A percentile compares a stretch with the other conserved stretches of the same genome.
Conservation (phyloP, 2,888 invertebrate genomes). For the Agrochola macilenta region DNA sequence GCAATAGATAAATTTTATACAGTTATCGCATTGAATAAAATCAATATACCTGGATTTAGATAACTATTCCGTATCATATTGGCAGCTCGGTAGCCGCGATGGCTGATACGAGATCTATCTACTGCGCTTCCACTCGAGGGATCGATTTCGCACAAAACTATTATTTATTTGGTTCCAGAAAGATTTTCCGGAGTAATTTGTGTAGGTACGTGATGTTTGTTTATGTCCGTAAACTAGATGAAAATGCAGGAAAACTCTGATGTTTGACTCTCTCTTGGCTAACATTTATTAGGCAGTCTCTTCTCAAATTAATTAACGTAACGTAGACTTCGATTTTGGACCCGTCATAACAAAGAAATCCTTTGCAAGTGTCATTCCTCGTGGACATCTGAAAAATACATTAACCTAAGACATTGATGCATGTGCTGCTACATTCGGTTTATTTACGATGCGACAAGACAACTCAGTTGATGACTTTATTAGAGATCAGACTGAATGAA, state of each 20-base stretch:
- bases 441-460: slow-evolving; percentile 34
- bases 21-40: slow-evolving; percentile 15
- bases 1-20: not conserved
- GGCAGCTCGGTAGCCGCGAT: not conserved
- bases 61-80: slow-evolving; percentile 30
- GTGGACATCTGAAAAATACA: slow-evolving; percentile 33
- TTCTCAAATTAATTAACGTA: slow-evolving; percentile 9
- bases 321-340: slow-evolving; percentile 6
- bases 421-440: slow-evolving; percentile 22
- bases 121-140: not conserved
- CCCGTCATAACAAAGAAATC: slow-evolving; percentile 29
- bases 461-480: slow-evolving; percentile 52
- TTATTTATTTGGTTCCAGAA: not conserved
- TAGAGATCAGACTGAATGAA: slow-evolving; percentile 48
- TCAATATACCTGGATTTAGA: slow-evolving; percentile 42
- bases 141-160: not conserved
- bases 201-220: not conserved
- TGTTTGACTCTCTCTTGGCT: not conserved
- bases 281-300: not conserved
- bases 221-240: not conserved
- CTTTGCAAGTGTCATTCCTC: slow-evolving; percentile 20
- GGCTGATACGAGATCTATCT: slow-evolving; percentile 1
- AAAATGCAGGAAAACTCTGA: not conserved
- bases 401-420: slow-evolving; percentile 43
- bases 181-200: not conserved